Conservation (phyloP, 2,888 invertebrate species). For the Pseudoips prasinana region DNA sequence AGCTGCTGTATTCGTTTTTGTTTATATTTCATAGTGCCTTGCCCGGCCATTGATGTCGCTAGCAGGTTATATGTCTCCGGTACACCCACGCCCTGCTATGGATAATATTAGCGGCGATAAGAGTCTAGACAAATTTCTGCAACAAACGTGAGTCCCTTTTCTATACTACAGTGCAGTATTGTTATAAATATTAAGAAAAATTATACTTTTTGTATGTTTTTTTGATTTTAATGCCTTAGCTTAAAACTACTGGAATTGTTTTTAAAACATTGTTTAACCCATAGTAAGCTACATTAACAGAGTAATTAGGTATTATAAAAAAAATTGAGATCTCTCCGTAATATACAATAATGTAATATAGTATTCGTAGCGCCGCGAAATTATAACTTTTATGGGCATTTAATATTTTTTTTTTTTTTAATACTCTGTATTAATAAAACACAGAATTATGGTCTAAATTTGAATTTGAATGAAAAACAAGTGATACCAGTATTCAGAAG, state of each 20-base stretch:
- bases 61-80: slow-evolving; percentile 63
- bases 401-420: too few species aligned
- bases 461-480: too few species aligned
- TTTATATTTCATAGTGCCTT: slow-evolving; percentile 42
- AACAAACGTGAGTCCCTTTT: slow-evolving; percentile 46
- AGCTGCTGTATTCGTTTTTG: slow-evolving; percentile 3
- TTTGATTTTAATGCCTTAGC: slow-evolving; percentile 24
- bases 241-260: neutral
- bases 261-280: neutral
- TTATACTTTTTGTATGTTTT: slow-evolving; percentile 2
- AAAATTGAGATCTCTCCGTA: too few species aligned
- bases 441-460: too few species aligned
- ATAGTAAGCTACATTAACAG: too few species aligned
- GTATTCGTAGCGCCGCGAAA: too few species aligned
- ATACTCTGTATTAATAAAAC: too few species aligned
- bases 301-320: too few species aligned
- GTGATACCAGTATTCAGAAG: too few species aligned
- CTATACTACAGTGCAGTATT: too few species aligned
- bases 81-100: slow-evolving; percentile 58
- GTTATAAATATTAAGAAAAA: neutral
- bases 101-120: slow-evolving; percentile 55
- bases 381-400: too few species aligned
- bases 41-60: slow-evolving; percentile 64
- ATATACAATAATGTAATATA: too few species aligned
- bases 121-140: slow-evolving; percentile 47